Conservation (phyloP, 2,888 invertebrate genomes). For the Petrolisthes manimaculis region DNA sequence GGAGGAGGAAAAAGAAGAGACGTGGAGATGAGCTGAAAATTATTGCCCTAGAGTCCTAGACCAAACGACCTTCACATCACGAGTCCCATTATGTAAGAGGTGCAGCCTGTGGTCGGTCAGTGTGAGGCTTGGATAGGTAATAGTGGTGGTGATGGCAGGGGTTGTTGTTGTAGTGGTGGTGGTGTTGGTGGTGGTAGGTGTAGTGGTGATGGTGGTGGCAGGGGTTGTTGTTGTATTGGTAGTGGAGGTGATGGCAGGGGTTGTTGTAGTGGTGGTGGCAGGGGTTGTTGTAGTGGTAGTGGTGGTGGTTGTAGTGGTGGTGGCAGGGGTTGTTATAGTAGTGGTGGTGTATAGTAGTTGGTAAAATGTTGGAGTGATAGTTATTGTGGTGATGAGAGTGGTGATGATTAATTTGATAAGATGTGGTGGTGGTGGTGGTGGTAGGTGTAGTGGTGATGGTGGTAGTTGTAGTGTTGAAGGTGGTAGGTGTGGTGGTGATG, state of each 20-base stretch:
- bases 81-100: too few relatives aligned
- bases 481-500: background rate
- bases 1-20: background rate
- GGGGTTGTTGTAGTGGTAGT: conserved; percentile 72
- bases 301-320: background rate
- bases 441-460: background rate
- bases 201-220: too few relatives aligned
- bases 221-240: conserved; percentile 72
- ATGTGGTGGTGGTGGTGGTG: background rate
- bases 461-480: background rate
- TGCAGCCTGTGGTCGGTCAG: too few relatives aligned
- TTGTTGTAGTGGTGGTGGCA: too few relatives aligned
- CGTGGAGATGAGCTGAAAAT: background rate
- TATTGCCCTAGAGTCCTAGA: too few relatives aligned
- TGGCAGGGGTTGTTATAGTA: background rate
- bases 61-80: too few relatives aligned
- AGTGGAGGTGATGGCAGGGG: too few relatives aligned
- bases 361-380: background rate
- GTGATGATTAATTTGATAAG: background rate
- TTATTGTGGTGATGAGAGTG: background rate
- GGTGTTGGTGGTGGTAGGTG: too few relatives aligned
- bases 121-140: too few relatives aligned
- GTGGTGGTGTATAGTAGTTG: background rate
- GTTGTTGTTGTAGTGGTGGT: too few relatives aligned
- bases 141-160: too few relatives aligned